phyloP scores from a whole-genome alignment of 2,888 invertebrate genomes.

The Coleophora flavipennella region DNA sequence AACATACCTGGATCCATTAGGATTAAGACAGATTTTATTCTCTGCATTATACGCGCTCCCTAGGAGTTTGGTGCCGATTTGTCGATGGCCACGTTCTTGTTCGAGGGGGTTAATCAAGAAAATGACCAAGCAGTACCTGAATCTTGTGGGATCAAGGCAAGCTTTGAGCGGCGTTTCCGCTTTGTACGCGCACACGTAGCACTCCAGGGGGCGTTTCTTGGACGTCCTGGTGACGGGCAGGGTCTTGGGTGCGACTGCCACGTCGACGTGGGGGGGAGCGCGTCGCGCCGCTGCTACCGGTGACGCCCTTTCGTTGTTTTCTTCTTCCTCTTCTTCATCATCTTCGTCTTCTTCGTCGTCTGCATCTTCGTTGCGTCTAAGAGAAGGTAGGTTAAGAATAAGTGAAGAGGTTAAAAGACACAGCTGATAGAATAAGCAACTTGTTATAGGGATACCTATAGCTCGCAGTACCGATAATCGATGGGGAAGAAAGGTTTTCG shows the following conservation, averaged over 20 bases:
- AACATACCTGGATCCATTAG: conserved; percentile 1
- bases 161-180: conserved; percentile 42
- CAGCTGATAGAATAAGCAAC: too few species aligned
- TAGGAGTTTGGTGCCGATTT: too few species aligned
- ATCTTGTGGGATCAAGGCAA: conserved; percentile 56
- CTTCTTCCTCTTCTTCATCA: conserved; percentile 35
- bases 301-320: conserved; percentile 22
- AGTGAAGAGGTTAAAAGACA: too few species aligned
- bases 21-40: neutral
- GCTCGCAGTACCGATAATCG: too few species aligned
- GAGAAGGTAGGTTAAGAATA: too few species aligned
- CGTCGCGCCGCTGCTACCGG: conserved; percentile 12
- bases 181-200: conserved; percentile 56
- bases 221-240: conserved; percentile 29
- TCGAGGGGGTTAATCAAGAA: too few species aligned
- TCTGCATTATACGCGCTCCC: too few species aligned
- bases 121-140: conserved; percentile 30
- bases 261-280: conserved; percentile 1
- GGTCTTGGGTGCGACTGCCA: conserved; percentile 19
- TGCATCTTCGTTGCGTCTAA: conserved; percentile 20
- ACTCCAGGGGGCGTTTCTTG: conserved; percentile 47
- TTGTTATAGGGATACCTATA: too few species aligned
- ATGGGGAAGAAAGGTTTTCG: too few species aligned
- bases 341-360: conserved; percentile 40
- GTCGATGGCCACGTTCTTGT: too few species aligned